phyloP scores from a whole-genome alignment of 2,113 vertebrate genomes.

The Gyps fulvus region DNA sequence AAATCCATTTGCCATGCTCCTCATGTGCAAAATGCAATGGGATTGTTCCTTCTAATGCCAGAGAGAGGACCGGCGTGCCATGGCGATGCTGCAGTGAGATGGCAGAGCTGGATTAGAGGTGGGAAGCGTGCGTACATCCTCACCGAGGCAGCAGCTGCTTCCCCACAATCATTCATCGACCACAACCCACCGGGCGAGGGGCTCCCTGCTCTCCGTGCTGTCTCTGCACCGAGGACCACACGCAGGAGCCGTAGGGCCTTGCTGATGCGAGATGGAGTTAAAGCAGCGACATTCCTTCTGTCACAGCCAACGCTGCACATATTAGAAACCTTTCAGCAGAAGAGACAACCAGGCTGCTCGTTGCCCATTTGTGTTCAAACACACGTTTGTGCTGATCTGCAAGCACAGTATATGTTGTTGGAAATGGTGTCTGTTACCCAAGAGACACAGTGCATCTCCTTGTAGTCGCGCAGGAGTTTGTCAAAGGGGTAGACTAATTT shows the following conservation, averaged over 20 bases:
- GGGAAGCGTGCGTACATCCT: rapidly evolving
- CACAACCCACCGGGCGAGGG: background rate
- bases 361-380: background rate
- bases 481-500: background rate
- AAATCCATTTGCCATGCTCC: background rate
- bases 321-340: background rate
- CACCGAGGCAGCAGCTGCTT: background rate
- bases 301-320: background rate
- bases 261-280: rapidly evolving
- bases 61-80: background rate
- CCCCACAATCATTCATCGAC: background rate
- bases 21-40: rapidly evolving
- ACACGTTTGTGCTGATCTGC: background rate
- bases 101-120: background rate
- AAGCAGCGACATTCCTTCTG: background rate
- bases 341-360: background rate
- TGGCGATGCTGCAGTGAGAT: background rate
- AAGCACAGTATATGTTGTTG: rapidly evolving
- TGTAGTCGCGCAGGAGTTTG: background rate
- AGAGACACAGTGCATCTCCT: rapidly evolving
- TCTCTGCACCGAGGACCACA: background rate
- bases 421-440: background rate
- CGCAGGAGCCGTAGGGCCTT: background rate
- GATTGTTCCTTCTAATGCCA: background rate
- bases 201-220: background rate